Conservation (phyloP, 2,797 vertebrate genomes). For the Fratercula arctica region DNA sequence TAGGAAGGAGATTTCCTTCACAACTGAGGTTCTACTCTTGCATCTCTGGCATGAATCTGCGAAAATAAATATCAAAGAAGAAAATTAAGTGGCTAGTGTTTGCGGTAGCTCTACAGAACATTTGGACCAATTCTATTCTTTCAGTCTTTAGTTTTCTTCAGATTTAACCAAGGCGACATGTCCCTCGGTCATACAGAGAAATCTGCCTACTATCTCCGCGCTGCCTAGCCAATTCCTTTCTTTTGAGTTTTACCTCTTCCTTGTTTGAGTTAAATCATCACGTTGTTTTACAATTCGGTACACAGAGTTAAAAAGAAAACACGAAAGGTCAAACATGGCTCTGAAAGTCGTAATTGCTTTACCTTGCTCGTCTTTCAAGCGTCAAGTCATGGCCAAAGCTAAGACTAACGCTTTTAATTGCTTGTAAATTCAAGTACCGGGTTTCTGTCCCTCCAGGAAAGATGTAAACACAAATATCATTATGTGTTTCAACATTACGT, state of each 20-base stretch:
- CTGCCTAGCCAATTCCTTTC: background rate
- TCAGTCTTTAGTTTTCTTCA: no score
- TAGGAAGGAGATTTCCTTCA: background rate
- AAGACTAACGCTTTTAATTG: background rate
- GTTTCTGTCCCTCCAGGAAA: background rate
- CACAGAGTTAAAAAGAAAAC: background rate
- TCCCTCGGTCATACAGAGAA: background rate
- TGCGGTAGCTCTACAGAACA: background rate
- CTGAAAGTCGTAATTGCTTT: fast-evolving
- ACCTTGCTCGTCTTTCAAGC: background rate
- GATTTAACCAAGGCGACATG: no score
- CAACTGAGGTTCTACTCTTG: background rate
- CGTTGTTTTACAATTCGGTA: background rate
- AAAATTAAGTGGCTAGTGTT: background rate
- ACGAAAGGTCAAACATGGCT: background rate
- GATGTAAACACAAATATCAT: background rate
- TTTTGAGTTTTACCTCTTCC: background rate
- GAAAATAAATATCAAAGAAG: background rate
- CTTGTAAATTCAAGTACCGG: background rate
- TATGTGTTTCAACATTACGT: fast-evolving
- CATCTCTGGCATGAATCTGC: background rate
- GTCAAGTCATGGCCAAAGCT: background rate
- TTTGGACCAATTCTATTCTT: background rate
- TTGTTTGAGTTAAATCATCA: background rate
- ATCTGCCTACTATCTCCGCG: background rate